A percentile compares a stretch with the other conserved stretches of the same genome.
These are phyloP conservation scores for Drosophila mettleri DNA, from an alignment of 2,888 invertebrate species.

Conservation along the genomic window DNA sequence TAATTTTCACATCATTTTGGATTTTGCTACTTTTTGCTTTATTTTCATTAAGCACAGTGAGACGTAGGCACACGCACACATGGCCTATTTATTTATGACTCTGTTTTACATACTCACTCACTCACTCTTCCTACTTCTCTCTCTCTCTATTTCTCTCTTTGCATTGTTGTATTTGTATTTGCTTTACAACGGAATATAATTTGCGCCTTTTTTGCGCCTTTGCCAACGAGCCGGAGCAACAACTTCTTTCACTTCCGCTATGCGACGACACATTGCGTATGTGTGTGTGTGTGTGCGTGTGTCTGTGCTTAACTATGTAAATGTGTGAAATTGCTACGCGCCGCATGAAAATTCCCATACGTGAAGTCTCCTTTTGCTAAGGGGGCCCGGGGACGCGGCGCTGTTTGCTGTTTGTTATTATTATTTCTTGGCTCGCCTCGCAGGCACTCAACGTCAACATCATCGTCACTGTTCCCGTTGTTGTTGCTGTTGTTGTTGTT, in stretches of 20 bases:
- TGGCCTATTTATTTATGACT: constrained; percentile 27
- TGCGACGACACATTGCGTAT: constrained; percentile 66
- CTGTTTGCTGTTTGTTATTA: constrained; percentile 78
- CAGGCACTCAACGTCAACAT: constrained; percentile 66
- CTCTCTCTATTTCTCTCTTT: neutral
- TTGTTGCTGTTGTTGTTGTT: constrained; percentile 32
- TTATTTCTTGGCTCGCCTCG: constrained; percentile 69
- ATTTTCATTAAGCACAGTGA: constrained; percentile 54
- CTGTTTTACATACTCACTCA: neutral
- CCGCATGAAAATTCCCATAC: constrained; percentile 75
- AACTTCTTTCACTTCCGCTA: constrained; percentile 78
- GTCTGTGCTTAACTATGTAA: constrained; percentile 75
- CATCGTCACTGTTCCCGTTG: constrained; percentile 43
- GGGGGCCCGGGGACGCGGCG: constrained; percentile 22
- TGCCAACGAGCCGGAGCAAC: constrained; percentile 49
- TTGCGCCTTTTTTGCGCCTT: constrained; percentile 64
- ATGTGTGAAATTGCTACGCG: constrained; percentile 81
- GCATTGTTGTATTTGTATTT: constrained; percentile 56
- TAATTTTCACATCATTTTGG: constrained; percentile 31
- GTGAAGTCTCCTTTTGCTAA: constrained; percentile 32
- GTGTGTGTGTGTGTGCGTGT: constrained; percentile 15
- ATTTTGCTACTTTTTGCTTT: constrained; percentile 50
- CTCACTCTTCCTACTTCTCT: neutral
- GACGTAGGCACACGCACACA: constrained; percentile 19
- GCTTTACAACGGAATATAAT: constrained; percentile 76